Evolutionary conservation across 2,888 invertebrate genomes (phyloP), one percentile per base, ranked within the genome.

Genomic region (Syrphus vitripennis): DNA sequence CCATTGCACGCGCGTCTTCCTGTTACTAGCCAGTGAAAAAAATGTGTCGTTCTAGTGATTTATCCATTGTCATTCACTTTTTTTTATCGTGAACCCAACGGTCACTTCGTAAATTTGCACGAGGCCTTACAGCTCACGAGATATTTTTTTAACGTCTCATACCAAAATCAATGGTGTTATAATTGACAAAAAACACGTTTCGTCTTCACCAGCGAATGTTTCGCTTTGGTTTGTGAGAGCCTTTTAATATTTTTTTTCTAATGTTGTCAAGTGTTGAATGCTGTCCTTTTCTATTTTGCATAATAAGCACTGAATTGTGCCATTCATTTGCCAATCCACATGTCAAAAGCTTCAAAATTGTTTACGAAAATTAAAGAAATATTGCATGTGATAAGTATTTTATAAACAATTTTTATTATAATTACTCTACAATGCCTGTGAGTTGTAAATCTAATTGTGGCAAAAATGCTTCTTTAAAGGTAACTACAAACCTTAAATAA

Each of bases 391-490:
- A 57, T 53, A 21, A 34, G 19, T 29, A 14, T 34, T 37, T 14
- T 21, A 63, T 16, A 50, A 50, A 50, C 6, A 67, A 19, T 74
- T 61, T 14, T 2, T n/a, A 1, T 16, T 40, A 3, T 10, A 9
- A 9, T 7, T 24, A 42, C 21, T 31, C 70, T 75, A 93, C 89
- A 91, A 97, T 96, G 97, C 95, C 96, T 45, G 91, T 95, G 14
- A 89, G 91, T 19, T 97, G 97, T 91, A 95, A 95, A 88, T 93
- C 95, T 45, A 94, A 94, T 53, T 97, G 97, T 93, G 96, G 96
- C 0, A 95, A 94, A 89, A 95, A 94, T 89, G 97, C 97, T 12
- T 94, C 95, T 45, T 92, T 97, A 42, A 97, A 97, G 94, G 97
- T 97, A 91, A 88, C 34, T 31, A n/a, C 19, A 26, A 24, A 10